A percentile compares a stretch with the other conserved stretches of the same genome.
Conservation (phyloP, 2,113 vertebrate genomes). For the Nipponia nippon region DNA sequence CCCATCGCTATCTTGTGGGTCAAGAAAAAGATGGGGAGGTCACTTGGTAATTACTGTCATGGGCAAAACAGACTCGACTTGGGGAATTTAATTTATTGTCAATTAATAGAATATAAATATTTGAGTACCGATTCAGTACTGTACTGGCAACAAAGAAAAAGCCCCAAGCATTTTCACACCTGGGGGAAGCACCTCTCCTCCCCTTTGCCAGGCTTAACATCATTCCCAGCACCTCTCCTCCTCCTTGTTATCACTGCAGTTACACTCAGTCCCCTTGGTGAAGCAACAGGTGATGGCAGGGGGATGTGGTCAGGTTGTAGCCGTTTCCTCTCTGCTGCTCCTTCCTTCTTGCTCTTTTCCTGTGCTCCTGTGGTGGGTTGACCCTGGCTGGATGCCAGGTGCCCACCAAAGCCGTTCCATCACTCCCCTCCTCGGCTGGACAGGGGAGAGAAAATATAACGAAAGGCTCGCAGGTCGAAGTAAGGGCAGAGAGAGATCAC, state of each 20-base stretch:
- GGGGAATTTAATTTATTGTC: neutral
- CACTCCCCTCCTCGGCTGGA: too few relatives aligned
- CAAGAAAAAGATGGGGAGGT: neutral
- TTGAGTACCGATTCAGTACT: neutral
- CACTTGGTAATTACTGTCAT: neutral
- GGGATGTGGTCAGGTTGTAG: neutral
- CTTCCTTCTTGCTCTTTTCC: neutral
- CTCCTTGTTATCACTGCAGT: neutral
- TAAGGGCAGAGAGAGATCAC: too few relatives aligned
- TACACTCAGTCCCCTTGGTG: neutral
- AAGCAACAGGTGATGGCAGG: neutral
- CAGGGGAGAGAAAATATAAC: too few relatives aligned
- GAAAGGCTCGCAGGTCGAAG: too few relatives aligned
- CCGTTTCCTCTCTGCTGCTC: neutral
- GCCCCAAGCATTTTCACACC: neutral
- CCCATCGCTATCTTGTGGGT: fast-evolving
- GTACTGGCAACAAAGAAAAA: neutral
- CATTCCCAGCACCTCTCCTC: neutral
- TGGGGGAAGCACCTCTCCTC: neutral
- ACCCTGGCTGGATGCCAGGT: too few relatives aligned
- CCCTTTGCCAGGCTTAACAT: neutral
- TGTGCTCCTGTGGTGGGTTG: too few relatives aligned
- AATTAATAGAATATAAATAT: neutral
- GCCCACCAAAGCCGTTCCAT: too few relatives aligned
- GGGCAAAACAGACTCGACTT: fast-evolving